A percentile compares a stretch with the other conserved stretches of the same genome.
Evolutionary conservation across 2,797 vertebrate genomes (phyloP).

Genomic region (Aeoliscus strigatus): DNA sequence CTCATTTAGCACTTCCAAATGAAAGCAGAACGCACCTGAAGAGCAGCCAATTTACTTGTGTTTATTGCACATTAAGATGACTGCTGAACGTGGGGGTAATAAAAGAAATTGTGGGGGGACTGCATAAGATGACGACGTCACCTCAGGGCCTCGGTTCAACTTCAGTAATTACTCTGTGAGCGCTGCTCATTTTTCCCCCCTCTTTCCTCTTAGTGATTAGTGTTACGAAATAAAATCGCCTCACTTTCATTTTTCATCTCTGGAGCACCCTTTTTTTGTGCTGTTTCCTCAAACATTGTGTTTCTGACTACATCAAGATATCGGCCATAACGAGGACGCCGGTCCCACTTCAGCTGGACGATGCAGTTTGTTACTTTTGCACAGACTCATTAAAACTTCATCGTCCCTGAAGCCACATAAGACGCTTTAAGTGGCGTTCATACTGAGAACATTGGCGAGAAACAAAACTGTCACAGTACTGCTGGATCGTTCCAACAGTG

Average conservation of each 20-base stretch:
- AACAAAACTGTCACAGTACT: too few relatives aligned
- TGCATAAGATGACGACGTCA: slow-evolving; percentile 1
- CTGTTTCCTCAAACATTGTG: background rate
- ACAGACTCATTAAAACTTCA: slow-evolving; percentile 29
- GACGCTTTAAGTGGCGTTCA: slow-evolving; percentile 9
- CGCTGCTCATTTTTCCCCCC: slow-evolving; percentile 11
- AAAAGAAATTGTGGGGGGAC: slow-evolving; percentile 7
- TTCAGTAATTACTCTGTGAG: slow-evolving; percentile 41
- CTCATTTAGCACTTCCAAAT: slow-evolving; percentile 42
- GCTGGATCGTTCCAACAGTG: too few relatives aligned
- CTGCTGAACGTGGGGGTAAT: slow-evolving; percentile 12
- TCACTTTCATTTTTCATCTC: too few relatives aligned
- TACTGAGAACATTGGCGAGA: too few relatives aligned
- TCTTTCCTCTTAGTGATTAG: slow-evolving; percentile 12
- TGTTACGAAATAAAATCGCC: too few relatives aligned
- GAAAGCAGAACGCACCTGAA: slow-evolving; percentile 34
- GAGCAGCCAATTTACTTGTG: slow-evolving; percentile 37
- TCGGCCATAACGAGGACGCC: slow-evolving; percentile 31
- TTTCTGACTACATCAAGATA: slow-evolving; percentile 23
- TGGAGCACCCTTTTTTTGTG: slow-evolving; percentile 3
- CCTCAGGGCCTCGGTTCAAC: slow-evolving; percentile 32
- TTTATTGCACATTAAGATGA: slow-evolving; percentile 51
- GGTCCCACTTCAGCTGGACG: slow-evolving; percentile 19
- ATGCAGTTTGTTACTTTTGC: slow-evolving; percentile 21
- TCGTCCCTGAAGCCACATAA: slow-evolving; percentile 17